Evolutionary conservation across 1,140 invertebrate genomes (phyloP), one percentile per base, ranked within the genome.

Genomic region (Drosophila subpulchrella): DNA sequence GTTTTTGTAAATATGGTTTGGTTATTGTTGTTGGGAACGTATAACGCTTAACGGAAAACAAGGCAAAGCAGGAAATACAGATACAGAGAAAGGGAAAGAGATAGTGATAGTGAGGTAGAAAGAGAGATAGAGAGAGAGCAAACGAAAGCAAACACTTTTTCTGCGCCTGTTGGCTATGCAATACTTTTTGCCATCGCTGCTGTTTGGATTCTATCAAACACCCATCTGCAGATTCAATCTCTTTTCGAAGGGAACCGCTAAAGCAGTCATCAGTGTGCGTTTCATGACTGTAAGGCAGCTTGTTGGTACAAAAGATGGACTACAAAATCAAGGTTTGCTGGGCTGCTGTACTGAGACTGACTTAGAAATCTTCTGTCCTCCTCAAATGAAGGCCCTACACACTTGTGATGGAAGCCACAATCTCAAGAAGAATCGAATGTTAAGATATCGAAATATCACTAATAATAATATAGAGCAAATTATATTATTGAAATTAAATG

Each of bases 1-100:
- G 55, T 44, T 68, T 10, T 56, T 34, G 10, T 55, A 55, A 36
- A 42, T 39, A 11, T 63, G 39, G 58, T 58, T 61, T 34, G 63
- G 63, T 66, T 66, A 46, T 66, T 67, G 59, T 71, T 71, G 50
- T 66, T 66, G 34, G 55, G 20, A 59, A 62, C 60, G 55, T 68
- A 67, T 42, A 68, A 67, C 63, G 63, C 59, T 71, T 58, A 70
- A 71, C 53, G 30, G 27, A 71, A 71, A 71, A 58, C 51, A 71
- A 71, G 65, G 67, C 66, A 71, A 71, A 71, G 65, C 67, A 58
- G 67, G 44, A 48, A 57, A 50, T 57, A 71, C 50, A 38, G 48
- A 47, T 38, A 70, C 24, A 53, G 13, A 67, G 41, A 60, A 17
- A 70, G 48, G 30, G 12, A 68, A 11, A 41, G 24, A 67, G 48